Base-by-base conservation (phyloP, 2,113 vertebrate species). In the Colinus virginianus region DNA sequence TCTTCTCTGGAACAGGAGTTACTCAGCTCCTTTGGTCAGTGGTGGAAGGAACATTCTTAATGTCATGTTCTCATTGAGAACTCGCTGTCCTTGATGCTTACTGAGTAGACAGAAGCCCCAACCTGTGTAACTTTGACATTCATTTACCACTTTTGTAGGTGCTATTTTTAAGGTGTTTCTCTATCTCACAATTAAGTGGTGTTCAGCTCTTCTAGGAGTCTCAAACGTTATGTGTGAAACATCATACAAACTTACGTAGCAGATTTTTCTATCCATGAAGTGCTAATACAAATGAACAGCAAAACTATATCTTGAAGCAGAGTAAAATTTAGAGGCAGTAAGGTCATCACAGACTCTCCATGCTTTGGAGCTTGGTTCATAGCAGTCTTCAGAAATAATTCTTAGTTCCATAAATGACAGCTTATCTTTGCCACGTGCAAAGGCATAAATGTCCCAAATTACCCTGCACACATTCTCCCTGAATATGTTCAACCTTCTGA, bases 241-340 rank as follows among this genome's bases (percentile, higher is more conserved):
- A 12, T 3, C 21, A 1, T 59, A 22, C 7, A 9, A 55, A 36
- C 4, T 55, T 61, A 20, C 0, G 36, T 21, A 20, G 55, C 11
- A 58, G 56, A 30, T 40, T 51, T 66, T 36, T 71, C 26, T 64
- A 18, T 42, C 13, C 20, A 30, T 59, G 53, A 53, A 74, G 30
- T 13, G 72, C n/a, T 13, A 45, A 1, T 21, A 51, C 11, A 84
- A 89, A 61, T 5, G 7, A 23, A 67, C 36, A 58, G 18, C 49
- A 93, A 94, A 91, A 81, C 42, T 9, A 21, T 61, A n/a, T 32
- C 55, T n/a, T 43, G 58, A n/a, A 72, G 22, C 19, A 48, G 6
- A 64, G 3, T 78, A 34, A 4, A 51, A 46, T 72, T 9, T 72
- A 36, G 40, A 76, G 22, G 68, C 18, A 76, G 22, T 71, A 82